These are phyloP conservation scores for Aphyosemion australe DNA, from an alignment of 2,113 vertebrate species.

Conservation along the genomic window DNA sequence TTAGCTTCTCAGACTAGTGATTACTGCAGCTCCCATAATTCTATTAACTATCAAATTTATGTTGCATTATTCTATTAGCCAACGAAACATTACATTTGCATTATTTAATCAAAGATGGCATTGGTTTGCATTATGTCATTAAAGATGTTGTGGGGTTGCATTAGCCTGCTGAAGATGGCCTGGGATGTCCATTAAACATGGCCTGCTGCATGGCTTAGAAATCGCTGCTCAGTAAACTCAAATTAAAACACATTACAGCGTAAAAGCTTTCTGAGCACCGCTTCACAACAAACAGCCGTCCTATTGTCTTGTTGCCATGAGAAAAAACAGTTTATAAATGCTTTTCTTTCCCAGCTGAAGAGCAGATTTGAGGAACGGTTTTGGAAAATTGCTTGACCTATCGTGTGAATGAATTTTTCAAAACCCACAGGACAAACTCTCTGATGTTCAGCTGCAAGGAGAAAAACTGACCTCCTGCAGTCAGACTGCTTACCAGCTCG, in stretches of 20 bases:
- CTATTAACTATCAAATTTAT: slow-evolving; percentile 68
- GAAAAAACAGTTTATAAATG: neutral
- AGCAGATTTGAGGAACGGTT: slow-evolving; percentile 25
- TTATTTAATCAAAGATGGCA: slow-evolving; percentile 71
- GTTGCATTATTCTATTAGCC: slow-evolving; percentile 70
- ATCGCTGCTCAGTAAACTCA: slow-evolving; percentile 45
- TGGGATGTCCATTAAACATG: slow-evolving; percentile 50
- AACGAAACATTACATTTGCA: slow-evolving; percentile 71
- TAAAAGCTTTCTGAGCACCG: slow-evolving; percentile 10
- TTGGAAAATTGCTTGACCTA: slow-evolving; percentile 12
- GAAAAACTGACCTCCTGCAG: slow-evolving; percentile 9
- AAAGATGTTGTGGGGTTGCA: slow-evolving; percentile 66
- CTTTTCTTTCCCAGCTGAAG: neutral
- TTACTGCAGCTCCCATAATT: slow-evolving; percentile 61
- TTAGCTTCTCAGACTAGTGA: slow-evolving; percentile 63
- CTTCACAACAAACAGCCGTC: neutral
- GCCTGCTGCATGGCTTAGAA: slow-evolving; percentile 30
- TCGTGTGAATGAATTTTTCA: slow-evolving; percentile 31
- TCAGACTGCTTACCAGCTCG: neutral
- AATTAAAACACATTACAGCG: slow-evolving; percentile 56
- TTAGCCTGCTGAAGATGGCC: slow-evolving; percentile 55
- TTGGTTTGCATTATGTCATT: slow-evolving; percentile 70
- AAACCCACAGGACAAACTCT: slow-evolving; percentile 25
- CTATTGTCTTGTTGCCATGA: slow-evolving; percentile 6
- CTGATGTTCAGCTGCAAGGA: slow-evolving; percentile 10